phyloP scores from a whole-genome alignment of 2,797 vertebrate genomes.

The Mormyrus hasselquistii region DNA sequence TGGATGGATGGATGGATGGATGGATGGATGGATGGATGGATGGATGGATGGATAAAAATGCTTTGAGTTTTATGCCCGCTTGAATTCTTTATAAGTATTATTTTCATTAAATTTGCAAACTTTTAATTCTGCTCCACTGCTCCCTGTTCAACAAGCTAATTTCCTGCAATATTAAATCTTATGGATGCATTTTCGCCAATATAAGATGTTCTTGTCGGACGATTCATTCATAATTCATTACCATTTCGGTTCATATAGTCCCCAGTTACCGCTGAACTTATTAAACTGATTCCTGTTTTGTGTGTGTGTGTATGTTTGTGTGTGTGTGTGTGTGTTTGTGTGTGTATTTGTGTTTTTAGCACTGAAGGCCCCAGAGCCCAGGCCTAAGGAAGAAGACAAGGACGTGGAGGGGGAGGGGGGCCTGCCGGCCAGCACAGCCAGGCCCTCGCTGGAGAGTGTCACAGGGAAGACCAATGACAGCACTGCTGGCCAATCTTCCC shows the following conservation, averaged over 20 bases:
- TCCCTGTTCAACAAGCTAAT: neutral
- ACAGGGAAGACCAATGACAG: slow-evolving; percentile 78
- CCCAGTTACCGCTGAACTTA: slow-evolving; percentile 23
- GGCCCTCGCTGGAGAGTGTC: slow-evolving; percentile 30
- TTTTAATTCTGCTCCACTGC: neutral
- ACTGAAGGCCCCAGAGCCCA: slow-evolving; percentile 57
- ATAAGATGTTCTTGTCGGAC: neutral
- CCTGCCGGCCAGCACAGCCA: slow-evolving; percentile 6
- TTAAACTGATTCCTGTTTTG: slow-evolving; percentile 2
- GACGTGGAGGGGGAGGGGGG: slow-evolving; percentile 41
- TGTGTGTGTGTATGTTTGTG: neutral
- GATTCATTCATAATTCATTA: neutral
- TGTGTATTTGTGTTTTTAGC: slow-evolving; percentile 54
- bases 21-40: neutral
- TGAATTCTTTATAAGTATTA: neutral
- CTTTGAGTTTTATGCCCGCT: slow-evolving; percentile 42
- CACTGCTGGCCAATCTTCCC: slow-evolving; percentile 71
- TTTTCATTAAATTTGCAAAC: slow-evolving; percentile 4
- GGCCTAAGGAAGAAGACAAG: slow-evolving; percentile 37
- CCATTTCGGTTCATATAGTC: neutral
- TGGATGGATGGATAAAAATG: neutral
- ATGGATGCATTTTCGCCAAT: neutral
- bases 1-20: neutral
- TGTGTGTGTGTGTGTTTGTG: neutral
- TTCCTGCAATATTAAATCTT: slow-evolving; percentile 5